A percentile compares a stretch with the other conserved stretches of the same genome.
Evolutionary conservation across 1,140 invertebrate genomes (phyloP).

Genomic region (Drosophila ficusphila): DNA sequence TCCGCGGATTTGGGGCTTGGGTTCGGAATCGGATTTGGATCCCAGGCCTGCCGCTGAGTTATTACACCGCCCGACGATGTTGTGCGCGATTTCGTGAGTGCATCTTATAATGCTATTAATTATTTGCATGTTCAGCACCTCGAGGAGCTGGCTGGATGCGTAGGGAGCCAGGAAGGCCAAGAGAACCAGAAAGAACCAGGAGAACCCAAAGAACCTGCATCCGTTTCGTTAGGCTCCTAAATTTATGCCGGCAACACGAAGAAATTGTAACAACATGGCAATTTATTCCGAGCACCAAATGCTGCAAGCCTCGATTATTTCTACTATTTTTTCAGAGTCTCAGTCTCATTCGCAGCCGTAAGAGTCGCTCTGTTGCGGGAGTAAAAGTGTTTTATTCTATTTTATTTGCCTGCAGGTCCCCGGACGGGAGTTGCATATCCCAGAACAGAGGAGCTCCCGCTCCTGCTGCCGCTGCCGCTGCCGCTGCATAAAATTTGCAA

Average conservation of each 20-base stretch:
- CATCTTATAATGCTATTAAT: slow-evolving; percentile 84
- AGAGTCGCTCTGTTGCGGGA: slow-evolving; percentile 17
- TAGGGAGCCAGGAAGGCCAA: slow-evolving; percentile 11
- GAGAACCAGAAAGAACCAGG: neutral
- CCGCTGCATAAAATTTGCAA: slow-evolving; percentile 63
- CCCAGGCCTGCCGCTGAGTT: slow-evolving; percentile 60
- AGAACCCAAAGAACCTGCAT: slow-evolving; percentile 19
- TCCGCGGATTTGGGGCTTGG: neutral
- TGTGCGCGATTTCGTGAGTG: slow-evolving; percentile 83
- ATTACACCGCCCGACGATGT: slow-evolving; percentile 76
- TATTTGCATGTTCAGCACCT: slow-evolving; percentile 83
- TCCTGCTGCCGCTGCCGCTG: slow-evolving; percentile 29
- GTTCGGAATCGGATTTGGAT: slow-evolving; percentile 3
- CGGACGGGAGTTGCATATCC: slow-evolving; percentile 25
- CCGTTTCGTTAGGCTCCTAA: slow-evolving; percentile 30
- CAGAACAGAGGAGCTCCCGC: slow-evolving; percentile 8
- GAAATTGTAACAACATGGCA: slow-evolving; percentile 80
- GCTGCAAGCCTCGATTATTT: slow-evolving; percentile 67
- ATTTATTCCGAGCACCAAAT: slow-evolving; percentile 68
- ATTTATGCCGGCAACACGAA: slow-evolving; percentile 76
- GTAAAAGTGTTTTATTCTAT: slow-evolving; percentile 45
- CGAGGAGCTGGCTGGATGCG: slow-evolving; percentile 18
- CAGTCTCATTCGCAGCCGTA: neutral
- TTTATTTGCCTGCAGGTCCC: slow-evolving; percentile 26
- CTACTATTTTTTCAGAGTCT: slow-evolving; percentile 46